Conservation (phyloP, 2,888 invertebrate species). For the Dione vanillae region DNA sequence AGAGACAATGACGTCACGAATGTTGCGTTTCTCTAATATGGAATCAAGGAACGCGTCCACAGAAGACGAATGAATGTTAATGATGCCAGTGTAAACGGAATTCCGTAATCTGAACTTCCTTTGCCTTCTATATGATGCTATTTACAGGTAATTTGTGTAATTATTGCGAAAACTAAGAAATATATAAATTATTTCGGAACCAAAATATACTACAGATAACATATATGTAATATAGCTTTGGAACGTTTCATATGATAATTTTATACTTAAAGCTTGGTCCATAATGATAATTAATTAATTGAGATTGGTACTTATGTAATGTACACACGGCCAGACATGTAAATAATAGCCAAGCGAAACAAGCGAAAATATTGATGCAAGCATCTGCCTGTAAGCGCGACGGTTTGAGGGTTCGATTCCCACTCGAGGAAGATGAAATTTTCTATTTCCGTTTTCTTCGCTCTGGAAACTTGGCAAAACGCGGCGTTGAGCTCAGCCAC, state of each 20-base stretch:
- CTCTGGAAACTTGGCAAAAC: too few relatives aligned
- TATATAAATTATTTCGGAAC: too few relatives aligned
- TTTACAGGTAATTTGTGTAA: background rate
- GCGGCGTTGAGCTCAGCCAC: too few relatives aligned
- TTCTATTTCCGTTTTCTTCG: too few relatives aligned
- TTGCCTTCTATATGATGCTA: background rate
- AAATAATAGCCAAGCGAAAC: slow-evolving; percentile 1
- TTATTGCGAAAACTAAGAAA: too few relatives aligned
- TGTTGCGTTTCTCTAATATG: slow-evolving; percentile 53
- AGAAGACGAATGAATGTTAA: slow-evolving; percentile 48
- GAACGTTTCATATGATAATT: background rate
- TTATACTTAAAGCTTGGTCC: slow-evolving; percentile 10
- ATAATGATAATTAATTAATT: slow-evolving; percentile 15
- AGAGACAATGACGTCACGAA: slow-evolving; percentile 52
- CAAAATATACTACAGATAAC: too few relatives aligned
- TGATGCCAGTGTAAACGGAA: slow-evolving; percentile 20
- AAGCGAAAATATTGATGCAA: background rate
- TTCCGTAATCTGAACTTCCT: slow-evolving; percentile 6
- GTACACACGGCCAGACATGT: slow-evolving; percentile 1
- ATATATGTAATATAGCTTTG: background rate
- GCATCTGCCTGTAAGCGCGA: too few relatives aligned
- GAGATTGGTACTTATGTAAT: slow-evolving; percentile 15
- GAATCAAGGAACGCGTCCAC: slow-evolving; percentile 49
- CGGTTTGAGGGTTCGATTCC: too few relatives aligned
- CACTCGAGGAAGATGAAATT: too few relatives aligned